Evolutionary conservation across 2,888 invertebrate species (phyloP).

Genomic region (Petrolisthes cinctipes): DNA sequence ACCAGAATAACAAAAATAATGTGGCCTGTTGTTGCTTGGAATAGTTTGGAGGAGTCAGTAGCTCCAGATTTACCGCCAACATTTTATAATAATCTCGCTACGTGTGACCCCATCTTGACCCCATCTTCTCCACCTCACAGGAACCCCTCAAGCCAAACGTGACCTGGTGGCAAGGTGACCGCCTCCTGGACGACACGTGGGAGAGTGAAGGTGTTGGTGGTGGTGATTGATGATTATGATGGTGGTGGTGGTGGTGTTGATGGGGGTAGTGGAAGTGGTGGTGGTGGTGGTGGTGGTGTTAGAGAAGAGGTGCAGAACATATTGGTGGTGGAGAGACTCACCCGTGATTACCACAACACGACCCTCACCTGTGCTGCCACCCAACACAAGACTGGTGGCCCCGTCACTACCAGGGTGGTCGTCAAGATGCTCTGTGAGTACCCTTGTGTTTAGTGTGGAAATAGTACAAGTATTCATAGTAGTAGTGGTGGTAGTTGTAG

Average conservation of each 20-base stretch:
- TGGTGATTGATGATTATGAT: too few relatives aligned
- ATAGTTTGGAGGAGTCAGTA: too few relatives aligned
- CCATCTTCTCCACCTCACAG: not conserved
- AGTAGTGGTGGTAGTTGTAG: too few relatives aligned
- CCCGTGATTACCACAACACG: conserved; percentile 43
- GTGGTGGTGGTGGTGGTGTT: not conserved
- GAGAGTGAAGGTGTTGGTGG: not conserved
- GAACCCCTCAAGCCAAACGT: conserved; percentile 28
- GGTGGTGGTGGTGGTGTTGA: conserved; percentile 3
- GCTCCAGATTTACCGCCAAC: too few relatives aligned
- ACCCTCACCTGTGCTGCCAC: conserved; percentile 44
- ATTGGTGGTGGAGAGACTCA: conserved; percentile 32
- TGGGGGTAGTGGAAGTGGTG: not conserved
- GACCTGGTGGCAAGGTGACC: conserved; percentile 40
- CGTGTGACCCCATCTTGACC: not conserved
- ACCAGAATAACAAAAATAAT: too few relatives aligned
- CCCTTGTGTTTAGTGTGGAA: not conserved
- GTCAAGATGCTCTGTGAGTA: conserved; percentile 44
- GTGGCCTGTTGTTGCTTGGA: too few relatives aligned
- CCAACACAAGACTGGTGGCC: conserved; percentile 29
- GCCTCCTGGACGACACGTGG: conserved; percentile 23
- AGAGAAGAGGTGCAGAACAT: conserved; percentile 28
- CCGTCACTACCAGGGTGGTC: conserved; percentile 31
- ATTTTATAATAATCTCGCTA: too few relatives aligned
- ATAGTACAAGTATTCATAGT: too few relatives aligned